Percentiles rank a stretch among this genome's conserved stretches.
These are phyloP conservation scores for Halictus rubicundus DNA, from an alignment of 1,140 invertebrate genomes.

Conservation along the genomic window DNA sequence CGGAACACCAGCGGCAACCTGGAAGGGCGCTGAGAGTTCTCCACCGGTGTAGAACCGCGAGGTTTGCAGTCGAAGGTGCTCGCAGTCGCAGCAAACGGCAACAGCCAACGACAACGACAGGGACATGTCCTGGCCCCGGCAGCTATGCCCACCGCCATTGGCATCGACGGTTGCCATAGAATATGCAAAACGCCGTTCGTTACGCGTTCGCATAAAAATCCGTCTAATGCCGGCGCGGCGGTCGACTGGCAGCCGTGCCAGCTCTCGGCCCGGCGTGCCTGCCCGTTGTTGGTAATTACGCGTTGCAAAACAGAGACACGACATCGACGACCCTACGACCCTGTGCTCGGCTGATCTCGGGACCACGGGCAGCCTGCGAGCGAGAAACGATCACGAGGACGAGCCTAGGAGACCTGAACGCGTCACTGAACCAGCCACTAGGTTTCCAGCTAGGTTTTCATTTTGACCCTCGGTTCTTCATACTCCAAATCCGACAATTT, in stretches of 20 bases:
- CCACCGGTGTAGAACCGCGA: too few species aligned
- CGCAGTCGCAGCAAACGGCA: too few species aligned
- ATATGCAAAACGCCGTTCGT: constrained; percentile 72
- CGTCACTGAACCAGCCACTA: too few species aligned
- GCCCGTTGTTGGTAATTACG: constrained; percentile 71
- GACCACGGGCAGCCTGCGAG: background rate
- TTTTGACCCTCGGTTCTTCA: too few species aligned
- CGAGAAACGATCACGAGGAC: constrained; percentile 32
- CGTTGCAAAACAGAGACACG: constrained; percentile 75
- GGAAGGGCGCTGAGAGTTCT: constrained; percentile 15
- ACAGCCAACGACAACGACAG: background rate
- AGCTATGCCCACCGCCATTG: background rate
- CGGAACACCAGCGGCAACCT: constrained; percentile 56
- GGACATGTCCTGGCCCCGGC: constrained; percentile 29
- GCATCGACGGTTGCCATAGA: constrained; percentile 52
- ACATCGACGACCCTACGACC: constrained; percentile 66
- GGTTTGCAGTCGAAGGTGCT: too few species aligned
- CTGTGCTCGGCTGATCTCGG: constrained; percentile 15
- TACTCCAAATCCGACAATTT: background rate
- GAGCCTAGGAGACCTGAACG: background rate
- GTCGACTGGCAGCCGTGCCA: constrained; percentile 51
- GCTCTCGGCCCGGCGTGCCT: constrained; percentile 44
- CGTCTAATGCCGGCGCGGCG: constrained; percentile 49
- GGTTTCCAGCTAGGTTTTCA: too few species aligned
- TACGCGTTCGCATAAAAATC: constrained; percentile 66